Evolutionary conservation across 1,140 invertebrate species (phyloP).

Genomic region (Teleogryllus occipitalis): DNA sequence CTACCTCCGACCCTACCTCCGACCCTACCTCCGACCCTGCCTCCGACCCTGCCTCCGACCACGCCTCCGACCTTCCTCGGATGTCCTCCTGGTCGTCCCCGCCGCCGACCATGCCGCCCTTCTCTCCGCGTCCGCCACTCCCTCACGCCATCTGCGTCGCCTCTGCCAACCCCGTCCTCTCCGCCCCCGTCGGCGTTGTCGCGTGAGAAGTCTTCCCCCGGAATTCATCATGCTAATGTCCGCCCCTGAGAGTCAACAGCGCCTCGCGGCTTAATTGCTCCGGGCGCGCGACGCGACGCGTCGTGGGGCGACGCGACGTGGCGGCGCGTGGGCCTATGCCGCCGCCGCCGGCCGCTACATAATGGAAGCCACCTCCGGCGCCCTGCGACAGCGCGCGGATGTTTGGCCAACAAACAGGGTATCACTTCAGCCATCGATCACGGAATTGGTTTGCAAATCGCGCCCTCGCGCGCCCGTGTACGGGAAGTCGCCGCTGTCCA

Average conservation of each 20-base stretch:
- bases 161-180: background rate
- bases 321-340: no score
- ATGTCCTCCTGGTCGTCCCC: no score
- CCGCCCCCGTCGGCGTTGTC: background rate
- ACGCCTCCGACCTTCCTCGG: no score
- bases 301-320: background rate
- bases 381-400: background rate
- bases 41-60: no score
- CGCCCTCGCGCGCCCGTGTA: no score
- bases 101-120: no score
- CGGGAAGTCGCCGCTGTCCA: no score
- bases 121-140: background rate
- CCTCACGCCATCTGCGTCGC: background rate
- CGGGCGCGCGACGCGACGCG: no score
- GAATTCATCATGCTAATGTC: slow-evolving; percentile 4
- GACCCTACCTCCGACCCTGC: no score
- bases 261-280: background rate
- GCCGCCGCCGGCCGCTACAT: background rate
- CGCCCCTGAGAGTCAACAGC: background rate
- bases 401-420: background rate
- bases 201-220: background rate
- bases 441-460: no score
- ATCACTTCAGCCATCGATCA: background rate
- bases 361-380: background rate
- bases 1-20: no score